Conservation (phyloP, 2,888 invertebrate genomes). For the Thymelicus sylvestris region DNA sequence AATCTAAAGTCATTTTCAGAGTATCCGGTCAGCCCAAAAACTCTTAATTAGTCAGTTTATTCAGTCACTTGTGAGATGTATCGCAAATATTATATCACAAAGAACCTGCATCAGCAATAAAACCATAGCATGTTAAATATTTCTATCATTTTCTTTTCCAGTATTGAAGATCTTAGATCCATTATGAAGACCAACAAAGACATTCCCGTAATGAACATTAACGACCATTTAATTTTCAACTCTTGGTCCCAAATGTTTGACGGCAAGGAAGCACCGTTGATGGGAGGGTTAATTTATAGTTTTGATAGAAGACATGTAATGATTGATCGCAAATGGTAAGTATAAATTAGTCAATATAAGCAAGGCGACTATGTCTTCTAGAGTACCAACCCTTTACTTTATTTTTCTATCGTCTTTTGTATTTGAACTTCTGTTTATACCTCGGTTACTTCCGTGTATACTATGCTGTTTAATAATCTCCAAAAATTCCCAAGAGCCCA, state of each 20-base stretch:
- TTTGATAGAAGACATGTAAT: constrained; percentile 65
- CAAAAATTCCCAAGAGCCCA: too few species aligned
- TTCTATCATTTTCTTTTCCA: constrained; percentile 43
- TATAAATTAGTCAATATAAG: constrained; percentile 11
- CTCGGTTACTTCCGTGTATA: too few species aligned
- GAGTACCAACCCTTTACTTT: too few species aligned
- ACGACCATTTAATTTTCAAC: constrained; percentile 59
- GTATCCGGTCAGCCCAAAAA: too few species aligned
- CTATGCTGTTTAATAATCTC: too few species aligned
- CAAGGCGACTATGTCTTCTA: not conserved
- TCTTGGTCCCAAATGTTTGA: constrained; percentile 70
- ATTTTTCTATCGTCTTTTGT: too few species aligned
- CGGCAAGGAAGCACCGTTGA: constrained; percentile 56
- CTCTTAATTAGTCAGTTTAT: too few species aligned
- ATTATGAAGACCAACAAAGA: constrained; percentile 53
- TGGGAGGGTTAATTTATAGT: constrained; percentile 59
- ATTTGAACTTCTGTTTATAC: too few species aligned
- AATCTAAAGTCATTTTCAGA: too few species aligned
- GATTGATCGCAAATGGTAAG: constrained; percentile 66
- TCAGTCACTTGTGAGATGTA: too few species aligned
- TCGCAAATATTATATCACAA: too few species aligned
- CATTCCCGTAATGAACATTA: constrained; percentile 61
- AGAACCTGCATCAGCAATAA: too few species aligned
- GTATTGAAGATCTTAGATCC: constrained; percentile 52
- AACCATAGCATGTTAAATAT: not conserved